Percentiles rank a stretch among this genome's conserved stretches.
Conservation (phyloP, 2,888 invertebrate species). For the Neoaliturus tenellus region DNA sequence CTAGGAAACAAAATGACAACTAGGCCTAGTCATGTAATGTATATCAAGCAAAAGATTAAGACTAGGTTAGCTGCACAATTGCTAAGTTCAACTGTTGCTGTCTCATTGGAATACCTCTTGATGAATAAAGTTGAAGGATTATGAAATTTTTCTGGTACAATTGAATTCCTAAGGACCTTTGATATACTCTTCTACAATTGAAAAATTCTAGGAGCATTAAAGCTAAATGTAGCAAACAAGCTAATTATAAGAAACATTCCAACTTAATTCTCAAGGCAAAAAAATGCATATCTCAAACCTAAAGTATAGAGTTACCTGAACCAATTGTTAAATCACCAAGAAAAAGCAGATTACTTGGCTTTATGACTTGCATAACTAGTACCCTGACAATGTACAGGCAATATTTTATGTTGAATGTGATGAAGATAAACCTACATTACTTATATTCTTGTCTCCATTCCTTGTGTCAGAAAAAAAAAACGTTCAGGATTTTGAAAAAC, state of each 20-base stretch:
- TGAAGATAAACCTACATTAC: not conserved
- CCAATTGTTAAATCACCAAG: not conserved
- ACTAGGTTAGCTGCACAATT: not conserved
- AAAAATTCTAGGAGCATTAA: slow-evolving; percentile 53
- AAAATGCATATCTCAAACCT: slow-evolving; percentile 18
- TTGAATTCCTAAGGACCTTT: slow-evolving; percentile 42
- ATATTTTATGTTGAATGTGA: not conserved
- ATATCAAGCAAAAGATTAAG: not conserved
- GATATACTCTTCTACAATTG: slow-evolving; percentile 53
- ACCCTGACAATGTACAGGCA: not conserved
- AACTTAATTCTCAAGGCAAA: not conserved
- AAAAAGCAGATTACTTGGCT: slow-evolving; percentile 41
- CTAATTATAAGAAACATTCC: not conserved
- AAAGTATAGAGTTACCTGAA: not conserved
- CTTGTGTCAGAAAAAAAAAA: too few species aligned
- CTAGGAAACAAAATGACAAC: slow-evolving; percentile 59
- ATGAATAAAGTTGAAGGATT: not conserved
- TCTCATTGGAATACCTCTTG: slow-evolving; percentile 43
- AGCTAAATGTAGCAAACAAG: slow-evolving; percentile 36
- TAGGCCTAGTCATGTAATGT: not conserved
- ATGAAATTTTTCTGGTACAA: slow-evolving; percentile 2
- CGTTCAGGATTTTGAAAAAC: too few species aligned
- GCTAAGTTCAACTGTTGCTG: slow-evolving; percentile 51
- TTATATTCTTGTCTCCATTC: not conserved
- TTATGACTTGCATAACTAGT: slow-evolving; percentile 35